A percentile compares a stretch with the other conserved stretches of the same genome.
phyloP scores from a whole-genome alignment of 2,113 vertebrate genomes.

The Sprattus sprattus region DNA sequence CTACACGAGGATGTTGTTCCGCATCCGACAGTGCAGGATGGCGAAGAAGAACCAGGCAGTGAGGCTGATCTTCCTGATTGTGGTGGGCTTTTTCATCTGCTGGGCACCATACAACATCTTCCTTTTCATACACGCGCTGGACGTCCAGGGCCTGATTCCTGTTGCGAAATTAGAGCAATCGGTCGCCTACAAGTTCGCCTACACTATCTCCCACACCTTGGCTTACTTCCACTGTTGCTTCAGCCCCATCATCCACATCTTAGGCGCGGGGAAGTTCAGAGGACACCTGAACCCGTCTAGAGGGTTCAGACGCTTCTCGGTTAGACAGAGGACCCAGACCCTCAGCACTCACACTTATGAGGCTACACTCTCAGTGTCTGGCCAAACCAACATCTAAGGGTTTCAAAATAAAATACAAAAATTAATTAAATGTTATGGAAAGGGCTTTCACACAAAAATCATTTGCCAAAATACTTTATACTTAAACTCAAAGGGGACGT shows the following conservation, averaged over 20 bases:
- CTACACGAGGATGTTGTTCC: constrained; percentile 59
- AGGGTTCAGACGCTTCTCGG: neutral
- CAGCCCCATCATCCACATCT: constrained; percentile 69
- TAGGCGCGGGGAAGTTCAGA: constrained; percentile 65
- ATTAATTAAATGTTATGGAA: no score
- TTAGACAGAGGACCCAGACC: neutral
- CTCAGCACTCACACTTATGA: constrained; percentile 18
- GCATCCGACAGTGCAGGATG: constrained; percentile 52
- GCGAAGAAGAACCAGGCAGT: constrained; percentile 55
- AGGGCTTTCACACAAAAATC: no score
- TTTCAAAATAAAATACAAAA: no score
- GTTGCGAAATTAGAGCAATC: neutral
- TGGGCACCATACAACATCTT: constrained; percentile 67
- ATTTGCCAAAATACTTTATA: no score
- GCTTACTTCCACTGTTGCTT: constrained; percentile 66
- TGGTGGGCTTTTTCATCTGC: constrained; percentile 66
- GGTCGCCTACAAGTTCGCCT: neutral
- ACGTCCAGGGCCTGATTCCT: neutral
- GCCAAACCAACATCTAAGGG: neutral
- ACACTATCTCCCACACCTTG: constrained; percentile 49
- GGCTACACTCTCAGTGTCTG: neutral
- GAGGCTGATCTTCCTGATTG: constrained; percentile 61
- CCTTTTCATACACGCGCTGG: constrained; percentile 49
- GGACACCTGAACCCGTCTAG: neutral
- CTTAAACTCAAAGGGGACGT: no score